These are phyloP conservation scores for Aculops lycopersici DNA, from an alignment of 1,140 invertebrate species.

Conservation along the genomic window DNA sequence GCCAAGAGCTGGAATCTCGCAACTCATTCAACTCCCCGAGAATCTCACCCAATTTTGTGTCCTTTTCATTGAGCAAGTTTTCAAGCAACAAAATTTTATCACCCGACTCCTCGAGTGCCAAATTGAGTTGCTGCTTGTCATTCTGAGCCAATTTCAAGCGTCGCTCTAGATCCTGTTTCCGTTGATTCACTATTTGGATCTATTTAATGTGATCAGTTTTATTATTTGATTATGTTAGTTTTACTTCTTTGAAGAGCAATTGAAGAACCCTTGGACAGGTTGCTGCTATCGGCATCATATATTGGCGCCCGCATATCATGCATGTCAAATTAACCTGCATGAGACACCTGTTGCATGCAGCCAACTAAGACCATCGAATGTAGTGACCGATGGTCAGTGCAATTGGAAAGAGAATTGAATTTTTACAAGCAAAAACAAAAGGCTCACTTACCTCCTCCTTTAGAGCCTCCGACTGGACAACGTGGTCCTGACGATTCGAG, in stretches of 20 bases:
- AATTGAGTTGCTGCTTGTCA: slow-evolving; percentile 39
- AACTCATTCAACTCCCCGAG: slow-evolving; percentile 25
- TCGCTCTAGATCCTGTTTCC: slow-evolving; percentile 48
- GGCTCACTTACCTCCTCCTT: slow-evolving; percentile 38
- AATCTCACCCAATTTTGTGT: slow-evolving; percentile 17
- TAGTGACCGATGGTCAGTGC: too few relatives aligned
- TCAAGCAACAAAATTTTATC: slow-evolving; percentile 54
- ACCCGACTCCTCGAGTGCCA: slow-evolving; percentile 49
- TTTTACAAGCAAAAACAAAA: too few relatives aligned
- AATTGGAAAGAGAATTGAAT: too few relatives aligned
- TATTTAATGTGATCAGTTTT: slow-evolving; percentile 15
- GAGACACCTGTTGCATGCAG: too few relatives aligned
- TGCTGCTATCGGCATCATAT: too few relatives aligned
- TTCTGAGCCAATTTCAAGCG: slow-evolving; percentile 26
- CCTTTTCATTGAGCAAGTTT: slow-evolving; percentile 12
- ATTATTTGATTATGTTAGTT: too few relatives aligned
- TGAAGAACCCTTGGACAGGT: too few relatives aligned
- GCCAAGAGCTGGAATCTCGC: slow-evolving; percentile 20
- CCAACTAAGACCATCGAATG: too few relatives aligned
- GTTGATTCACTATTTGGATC: slow-evolving; percentile 44
- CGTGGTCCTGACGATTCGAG: slow-evolving; percentile 43
- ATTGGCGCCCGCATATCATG: too few relatives aligned
- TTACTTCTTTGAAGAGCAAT: too few relatives aligned
- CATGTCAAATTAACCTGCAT: too few relatives aligned
- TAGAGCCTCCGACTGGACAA: slow-evolving; percentile 50